phyloP scores from a whole-genome alignment of 2,888 invertebrate genomes.

The Protophormia terraenovae region DNA sequence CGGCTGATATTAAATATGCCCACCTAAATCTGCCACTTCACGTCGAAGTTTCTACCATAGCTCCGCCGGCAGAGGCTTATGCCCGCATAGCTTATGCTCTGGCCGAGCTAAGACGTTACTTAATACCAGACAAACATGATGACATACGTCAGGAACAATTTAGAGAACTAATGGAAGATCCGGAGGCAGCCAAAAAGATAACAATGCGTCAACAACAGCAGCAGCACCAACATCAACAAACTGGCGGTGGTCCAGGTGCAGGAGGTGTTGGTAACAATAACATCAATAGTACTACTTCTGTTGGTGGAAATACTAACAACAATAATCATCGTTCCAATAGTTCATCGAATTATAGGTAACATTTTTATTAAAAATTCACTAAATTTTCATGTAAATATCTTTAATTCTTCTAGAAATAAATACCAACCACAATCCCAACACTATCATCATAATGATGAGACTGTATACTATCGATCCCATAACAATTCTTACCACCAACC shows the following conservation, averaged over 20 bases:
- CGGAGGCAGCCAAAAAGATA: slow-evolving; percentile 79
- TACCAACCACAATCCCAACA: slow-evolving; percentile 78
- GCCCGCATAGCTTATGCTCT: slow-evolving; percentile 92
- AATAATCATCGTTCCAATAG: slow-evolving; percentile 55
- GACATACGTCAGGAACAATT: slow-evolving; percentile 93
- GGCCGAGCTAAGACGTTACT: slow-evolving; percentile 87
- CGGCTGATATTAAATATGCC: slow-evolving; percentile 93
- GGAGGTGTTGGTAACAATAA: slow-evolving; percentile 67
- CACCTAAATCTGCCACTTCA: slow-evolving; percentile 94
- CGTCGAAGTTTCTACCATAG: slow-evolving; percentile 92
- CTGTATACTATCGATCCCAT: slow-evolving; percentile 79
- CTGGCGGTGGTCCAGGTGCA: slow-evolving; percentile 49
- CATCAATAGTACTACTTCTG: slow-evolving; percentile 70
- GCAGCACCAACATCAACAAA: slow-evolving; percentile 65
- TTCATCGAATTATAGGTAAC: slow-evolving; percentile 59
- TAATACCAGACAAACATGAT: slow-evolving; percentile 86
- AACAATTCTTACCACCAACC: slow-evolving; percentile 78
- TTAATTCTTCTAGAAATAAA: slow-evolving; percentile 73
- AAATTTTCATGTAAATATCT: not conserved
- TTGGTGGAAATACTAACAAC: slow-evolving; percentile 28
- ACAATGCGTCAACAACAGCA: slow-evolving; percentile 77
- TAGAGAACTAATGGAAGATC: slow-evolving; percentile 85
- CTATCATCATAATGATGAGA: slow-evolving; percentile 79
- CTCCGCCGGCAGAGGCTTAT: slow-evolving; percentile 93
- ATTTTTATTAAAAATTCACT: not conserved